Evolutionary conservation across 2,113 vertebrate genomes (phyloP).

Genomic region (Atractosteus spatula): DNA sequence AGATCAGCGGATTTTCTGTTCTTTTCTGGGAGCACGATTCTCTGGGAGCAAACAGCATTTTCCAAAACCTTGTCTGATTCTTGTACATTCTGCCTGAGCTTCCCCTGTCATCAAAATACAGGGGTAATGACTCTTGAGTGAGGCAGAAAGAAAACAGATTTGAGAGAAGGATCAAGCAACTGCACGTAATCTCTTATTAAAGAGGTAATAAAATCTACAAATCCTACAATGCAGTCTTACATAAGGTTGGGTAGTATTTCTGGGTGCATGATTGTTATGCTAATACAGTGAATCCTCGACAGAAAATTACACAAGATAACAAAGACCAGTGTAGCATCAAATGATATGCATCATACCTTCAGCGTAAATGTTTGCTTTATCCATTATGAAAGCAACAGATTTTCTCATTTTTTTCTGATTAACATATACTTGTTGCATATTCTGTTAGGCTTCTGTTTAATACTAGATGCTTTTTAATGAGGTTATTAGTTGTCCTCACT

Average conservation of each 20-base stretch:
- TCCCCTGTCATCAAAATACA: background rate
- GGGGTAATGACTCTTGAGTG: background rate
- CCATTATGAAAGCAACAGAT: background rate
- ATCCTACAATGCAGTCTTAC: conserved; percentile 33
- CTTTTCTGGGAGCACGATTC: background rate
- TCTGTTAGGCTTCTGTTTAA: background rate
- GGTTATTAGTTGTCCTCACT: no score
- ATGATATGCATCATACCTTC: no score
- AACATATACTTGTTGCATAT: background rate
- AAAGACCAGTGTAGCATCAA: conserved; percentile 21
- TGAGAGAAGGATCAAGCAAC: conserved; percentile 15
- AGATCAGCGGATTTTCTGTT: no score
- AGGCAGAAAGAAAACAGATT: background rate
- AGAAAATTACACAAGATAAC: conserved; percentile 24
- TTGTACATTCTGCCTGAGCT: background rate
- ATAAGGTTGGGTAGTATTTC: conserved; percentile 46
- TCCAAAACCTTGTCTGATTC: background rate
- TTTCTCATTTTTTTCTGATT: background rate
- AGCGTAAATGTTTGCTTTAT: no score
- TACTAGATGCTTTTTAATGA: no score
- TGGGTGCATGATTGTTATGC: conserved; percentile 51
- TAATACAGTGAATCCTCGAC: conserved; percentile 38
- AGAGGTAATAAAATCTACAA: conserved; percentile 48
- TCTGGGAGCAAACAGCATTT: background rate
- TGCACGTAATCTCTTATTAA: conserved; percentile 61